Evolutionary conservation across 2,113 vertebrate genomes (phyloP), one percentile per base, ranked within the genome.

Genomic region (Picathartes gymnocephalus): DNA sequence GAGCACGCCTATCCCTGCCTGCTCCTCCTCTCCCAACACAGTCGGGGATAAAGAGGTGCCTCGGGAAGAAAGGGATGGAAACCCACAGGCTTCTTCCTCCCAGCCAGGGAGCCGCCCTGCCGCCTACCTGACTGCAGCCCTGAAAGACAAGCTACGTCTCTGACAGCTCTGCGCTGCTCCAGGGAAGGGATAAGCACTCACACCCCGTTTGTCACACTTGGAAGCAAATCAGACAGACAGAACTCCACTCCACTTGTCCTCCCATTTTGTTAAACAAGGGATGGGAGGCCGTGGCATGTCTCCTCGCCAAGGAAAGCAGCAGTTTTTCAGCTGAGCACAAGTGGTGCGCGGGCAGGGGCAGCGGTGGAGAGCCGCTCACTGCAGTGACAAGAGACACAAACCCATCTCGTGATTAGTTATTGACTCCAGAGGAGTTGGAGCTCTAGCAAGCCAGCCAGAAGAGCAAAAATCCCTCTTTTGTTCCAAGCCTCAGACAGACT

Each of bases 381-480:
- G 87, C 73, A 56, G 88, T 1, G 2, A 88, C 7, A 8, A 44
- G 86, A 81, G 72, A 89, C 81, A 81, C 91, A 87, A 76, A 87
- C 65, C 74, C 78, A 74, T 42, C 85, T 90, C 57, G 2, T 72
- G 79, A 92, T 66, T 27, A 90, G 64, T 92, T 95, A 95, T 79
- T 92, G 91, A 97, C 95, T 96, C 92, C 90, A 77, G 87, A 90
- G 71, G 58, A 88, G 88, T 2, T 74, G 54, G 24, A 83, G 86
- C 77, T 93, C 40, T 10, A 89, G 72, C 72, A 48, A 90, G 79
- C 47, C 60, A 81, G 71, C 68, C 92, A 90, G 92, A 88, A 88
- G 27, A 90, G 74, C 81, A 92, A 66, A 96, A 96, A 96, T 94
- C 86, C 88, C 90, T 95, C 92, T 96, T 97, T 97, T 96, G 94